Percentiles rank a stretch among this genome's conserved stretches.
These are phyloP conservation scores for Dromas ardeola DNA, from an alignment of 2,113 vertebrate genomes.

Conservation along the genomic window DNA sequence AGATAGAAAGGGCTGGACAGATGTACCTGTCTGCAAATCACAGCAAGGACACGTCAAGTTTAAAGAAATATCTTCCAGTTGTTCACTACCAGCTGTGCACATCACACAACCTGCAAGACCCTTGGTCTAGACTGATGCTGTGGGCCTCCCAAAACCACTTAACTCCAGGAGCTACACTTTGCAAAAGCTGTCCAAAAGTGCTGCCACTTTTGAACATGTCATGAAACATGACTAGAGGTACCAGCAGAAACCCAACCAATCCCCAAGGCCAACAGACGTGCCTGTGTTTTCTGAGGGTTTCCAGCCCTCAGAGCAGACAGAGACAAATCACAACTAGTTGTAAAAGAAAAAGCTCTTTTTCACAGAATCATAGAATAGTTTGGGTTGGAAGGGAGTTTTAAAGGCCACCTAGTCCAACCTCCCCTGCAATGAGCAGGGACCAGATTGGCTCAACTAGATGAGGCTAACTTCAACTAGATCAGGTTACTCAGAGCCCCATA, in stretches of 20 bases:
- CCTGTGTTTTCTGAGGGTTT: not conserved
- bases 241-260: not conserved
- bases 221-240: not conserved
- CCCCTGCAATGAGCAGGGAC: not conserved
- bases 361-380: not conserved
- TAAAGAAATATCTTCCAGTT: not conserved
- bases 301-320: not conserved
- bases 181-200: not conserved
- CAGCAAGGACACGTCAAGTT: not conserved
- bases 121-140: not conserved
- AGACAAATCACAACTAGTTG: not conserved
- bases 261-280: not conserved
- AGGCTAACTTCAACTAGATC: no score
- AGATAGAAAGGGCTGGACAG: not conserved
- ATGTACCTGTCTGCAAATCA: not conserved
- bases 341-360: not conserved
- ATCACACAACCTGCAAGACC: not conserved
- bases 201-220: no score
- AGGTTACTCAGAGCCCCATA: no score
- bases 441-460: no score
- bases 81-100: not conserved
- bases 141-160: not conserved
- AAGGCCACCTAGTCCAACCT: not conserved
- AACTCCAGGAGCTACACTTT: not conserved
- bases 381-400: not conserved